These are phyloP conservation scores for Melieria picta DNA, from an alignment of 2,888 invertebrate species.

Conservation along the genomic window DNA sequence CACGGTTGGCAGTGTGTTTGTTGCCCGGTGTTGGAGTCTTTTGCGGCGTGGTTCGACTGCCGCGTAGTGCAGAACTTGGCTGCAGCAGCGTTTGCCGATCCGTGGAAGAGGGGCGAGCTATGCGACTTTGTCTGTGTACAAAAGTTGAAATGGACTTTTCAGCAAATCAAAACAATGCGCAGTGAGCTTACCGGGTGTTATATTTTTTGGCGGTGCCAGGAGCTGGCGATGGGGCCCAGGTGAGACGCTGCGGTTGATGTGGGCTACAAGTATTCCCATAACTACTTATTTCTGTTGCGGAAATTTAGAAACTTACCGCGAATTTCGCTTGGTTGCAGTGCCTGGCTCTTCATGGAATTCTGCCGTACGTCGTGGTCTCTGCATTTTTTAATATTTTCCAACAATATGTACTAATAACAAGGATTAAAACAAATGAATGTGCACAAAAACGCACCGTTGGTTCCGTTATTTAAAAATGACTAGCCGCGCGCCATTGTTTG, in stretches of 20 bases:
- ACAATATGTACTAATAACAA: too few relatives aligned
- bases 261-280: not conserved
- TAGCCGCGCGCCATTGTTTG: too few relatives aligned
- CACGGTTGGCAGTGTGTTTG: conserved; percentile 41
- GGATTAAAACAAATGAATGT: too few relatives aligned
- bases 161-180: too few relatives aligned
- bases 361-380: conserved; percentile 57
- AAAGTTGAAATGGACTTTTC: not conserved
- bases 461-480: too few relatives aligned
- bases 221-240: conserved; percentile 11
- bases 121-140: conserved; percentile 47
- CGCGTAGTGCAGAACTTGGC: conserved; percentile 19
- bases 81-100: conserved; percentile 33
- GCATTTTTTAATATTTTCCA: conserved; percentile 44
- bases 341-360: conserved; percentile 55
- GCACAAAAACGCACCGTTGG: too few relatives aligned
- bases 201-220: conserved; percentile 42
- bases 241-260: conserved; percentile 21
- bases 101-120: conserved; percentile 46
- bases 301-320: conserved; percentile 45
- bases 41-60: conserved; percentile 44
- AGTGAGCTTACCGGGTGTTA: conserved; percentile 26
- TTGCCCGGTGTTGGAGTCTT: conserved; percentile 37
- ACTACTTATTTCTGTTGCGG: not conserved
- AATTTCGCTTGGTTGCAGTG: conserved; percentile 45